These are phyloP conservation scores for Hetaerina titia DNA, from an alignment of 2,888 invertebrate species.

Conservation along the genomic window DNA sequence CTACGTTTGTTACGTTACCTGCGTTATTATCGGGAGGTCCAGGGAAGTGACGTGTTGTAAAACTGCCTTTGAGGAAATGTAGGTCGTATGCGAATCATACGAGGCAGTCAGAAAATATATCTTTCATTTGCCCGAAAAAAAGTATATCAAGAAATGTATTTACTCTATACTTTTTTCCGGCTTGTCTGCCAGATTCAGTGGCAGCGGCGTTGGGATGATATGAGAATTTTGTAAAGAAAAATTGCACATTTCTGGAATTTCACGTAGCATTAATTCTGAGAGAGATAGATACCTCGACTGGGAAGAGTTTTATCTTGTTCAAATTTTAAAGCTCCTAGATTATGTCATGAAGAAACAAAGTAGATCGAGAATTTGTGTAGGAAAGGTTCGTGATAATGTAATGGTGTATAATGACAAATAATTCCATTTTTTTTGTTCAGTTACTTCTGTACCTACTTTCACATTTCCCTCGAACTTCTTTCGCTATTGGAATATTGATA, in stretches of 20 bases:
- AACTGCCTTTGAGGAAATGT: conserved; percentile 20
- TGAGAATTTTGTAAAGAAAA: neutral
- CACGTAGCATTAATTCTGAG: neutral
- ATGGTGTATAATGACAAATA: too few relatives aligned
- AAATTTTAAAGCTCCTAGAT: too few relatives aligned
- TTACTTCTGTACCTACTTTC: too few relatives aligned
- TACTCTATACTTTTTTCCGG: neutral
- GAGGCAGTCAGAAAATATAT: neutral
- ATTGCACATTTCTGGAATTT: neutral
- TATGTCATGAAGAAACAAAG: too few relatives aligned
- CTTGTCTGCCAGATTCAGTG: neutral
- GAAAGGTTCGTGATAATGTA: too few relatives aligned
- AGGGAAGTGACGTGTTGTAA: conserved; percentile 16
- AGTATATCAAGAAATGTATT: too few relatives aligned
- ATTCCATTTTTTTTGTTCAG: too few relatives aligned
- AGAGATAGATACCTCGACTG: too few relatives aligned
- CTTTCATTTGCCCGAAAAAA: neutral
- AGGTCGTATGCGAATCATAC: neutral
- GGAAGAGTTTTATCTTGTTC: too few relatives aligned
- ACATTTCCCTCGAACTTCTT: too few relatives aligned
- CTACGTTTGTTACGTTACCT: conserved; percentile 11
- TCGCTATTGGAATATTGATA: too few relatives aligned
- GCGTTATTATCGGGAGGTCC: neutral
- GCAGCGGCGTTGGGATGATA: neutral
- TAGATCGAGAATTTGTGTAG: too few relatives aligned